Evolutionary conservation across 2,797 vertebrate species (phyloP), one percentile per base, ranked within the genome.

Genomic region (Cyprinella venusta): DNA sequence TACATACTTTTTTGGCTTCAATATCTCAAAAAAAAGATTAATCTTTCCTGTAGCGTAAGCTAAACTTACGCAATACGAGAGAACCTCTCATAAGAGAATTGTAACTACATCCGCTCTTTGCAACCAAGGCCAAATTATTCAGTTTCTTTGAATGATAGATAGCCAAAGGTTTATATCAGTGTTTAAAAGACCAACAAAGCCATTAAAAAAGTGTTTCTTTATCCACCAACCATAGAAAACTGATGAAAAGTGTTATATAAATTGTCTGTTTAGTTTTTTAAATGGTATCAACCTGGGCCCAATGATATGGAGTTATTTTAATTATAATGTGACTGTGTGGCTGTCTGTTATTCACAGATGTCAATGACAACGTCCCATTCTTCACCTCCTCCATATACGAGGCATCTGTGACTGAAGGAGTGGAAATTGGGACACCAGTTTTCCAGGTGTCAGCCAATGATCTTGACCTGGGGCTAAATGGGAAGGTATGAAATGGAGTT

Each of bases 351-450:
- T 82, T 54, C 45, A 52, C 89, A 97, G 97, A 97, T 90, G 97
- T 97, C 65, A 97, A 97, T 30, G 97, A 97, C 92, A 97, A 97
- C 16, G 96, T 97, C 64, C 97, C 97, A 0, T 97, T 97, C 92
- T 97, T 97, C 91, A 96, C 96, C 59, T 97, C 96, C 3, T 96
- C 96, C 76, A 94, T 96, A 91, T 97, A 97, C 26, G 97, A 97
- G 89, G 95, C 96, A 5, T 95, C 94, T 0, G 94, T 97, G 83
- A 94, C 92, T 1, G 97, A 97, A 88, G 96, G 95, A 80, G 94
- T 92, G 8, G 94, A 90, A 78, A 87, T 94, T 4, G 96, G 96
- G 68, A 95, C 96, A 18, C 89, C 95, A 86, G 94, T 97, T 63
- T 84, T 95, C 82, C 96, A 96, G 71, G 96, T 97, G 40, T 96